Percentiles rank a stretch among this genome's conserved stretches.
phyloP scores from a whole-genome alignment of 2,113 vertebrate species.

The Catharus bicknelli region DNA sequence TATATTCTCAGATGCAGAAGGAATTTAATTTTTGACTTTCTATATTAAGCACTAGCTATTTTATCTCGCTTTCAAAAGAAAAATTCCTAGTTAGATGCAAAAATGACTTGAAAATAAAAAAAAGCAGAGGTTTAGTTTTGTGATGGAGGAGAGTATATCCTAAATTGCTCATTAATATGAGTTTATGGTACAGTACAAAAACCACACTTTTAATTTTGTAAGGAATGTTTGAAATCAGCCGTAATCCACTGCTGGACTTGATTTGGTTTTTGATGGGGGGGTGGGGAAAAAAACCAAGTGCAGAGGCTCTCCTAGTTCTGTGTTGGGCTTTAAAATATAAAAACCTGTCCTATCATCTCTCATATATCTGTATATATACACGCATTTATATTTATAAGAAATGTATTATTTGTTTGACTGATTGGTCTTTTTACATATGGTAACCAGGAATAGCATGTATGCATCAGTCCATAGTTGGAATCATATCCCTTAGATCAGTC shows the following conservation, averaged over 20 bases:
- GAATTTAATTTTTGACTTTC: constrained; percentile 63
- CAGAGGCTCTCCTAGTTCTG: constrained; percentile 26
- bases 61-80: constrained; percentile 70
- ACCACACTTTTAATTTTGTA: constrained; percentile 25
- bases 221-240: not conserved
- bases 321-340: constrained; percentile 43
- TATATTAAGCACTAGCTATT: constrained; percentile 64
- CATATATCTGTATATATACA: constrained; percentile 36
- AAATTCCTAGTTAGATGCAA: constrained; percentile 38
- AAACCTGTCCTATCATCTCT: constrained; percentile 42
- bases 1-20: constrained; percentile 53
- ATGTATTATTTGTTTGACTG: constrained; percentile 62
- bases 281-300: not conserved
- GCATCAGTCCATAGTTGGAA: constrained; percentile 41
- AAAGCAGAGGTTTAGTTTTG: constrained; percentile 63
- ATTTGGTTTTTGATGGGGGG: not conserved
- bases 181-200: constrained; percentile 59
- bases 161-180: constrained; percentile 53
- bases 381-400: constrained; percentile 60
- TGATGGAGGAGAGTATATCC: constrained; percentile 63
- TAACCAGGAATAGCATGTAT: constrained; percentile 57
- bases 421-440: constrained; percentile 35
- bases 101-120: constrained; percentile 33
- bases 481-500: not conserved
- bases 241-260: constrained; percentile 45